Percentiles rank a stretch among this genome's conserved stretches.
These are phyloP conservation scores for Orthosia gracilis DNA, from an alignment of 2,888 invertebrate species.

Conservation along the genomic window DNA sequence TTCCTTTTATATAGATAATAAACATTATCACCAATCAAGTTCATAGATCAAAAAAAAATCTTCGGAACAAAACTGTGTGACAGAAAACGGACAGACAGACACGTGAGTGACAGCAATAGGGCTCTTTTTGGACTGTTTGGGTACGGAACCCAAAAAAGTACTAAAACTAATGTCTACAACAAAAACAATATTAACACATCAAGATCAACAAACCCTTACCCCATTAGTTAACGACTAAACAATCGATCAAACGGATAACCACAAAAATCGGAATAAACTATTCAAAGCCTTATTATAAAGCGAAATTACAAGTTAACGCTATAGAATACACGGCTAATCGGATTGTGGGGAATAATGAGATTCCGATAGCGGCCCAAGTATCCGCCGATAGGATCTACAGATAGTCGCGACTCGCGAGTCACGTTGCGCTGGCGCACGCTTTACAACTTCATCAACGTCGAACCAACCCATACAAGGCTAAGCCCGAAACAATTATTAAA, in stretches of 20 bases:
- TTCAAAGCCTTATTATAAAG: conserved; percentile 65
- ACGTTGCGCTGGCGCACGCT: conserved; percentile 72
- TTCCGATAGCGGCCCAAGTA: conserved; percentile 75
- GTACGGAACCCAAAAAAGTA: neutral
- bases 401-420: conserved; percentile 72
- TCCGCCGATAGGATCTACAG: conserved; percentile 77
- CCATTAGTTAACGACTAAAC: conserved; percentile 30
- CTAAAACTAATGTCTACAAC: neutral
- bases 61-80: too few relatives aligned
- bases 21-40: too few relatives aligned
- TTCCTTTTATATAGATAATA: too few relatives aligned
- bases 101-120: too few relatives aligned
- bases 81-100: too few relatives aligned
- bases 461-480: conserved; percentile 62
- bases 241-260: conserved; percentile 53
- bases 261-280: conserved; percentile 58
- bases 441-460: conserved; percentile 75
- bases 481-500: conserved; percentile 66
- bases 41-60: too few relatives aligned
- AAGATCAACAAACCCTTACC: conserved; percentile 30
- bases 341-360: conserved; percentile 80
- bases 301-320: conserved; percentile 70
- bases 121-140: too few relatives aligned
- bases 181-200: conserved; percentile 35
- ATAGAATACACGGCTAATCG: conserved; percentile 77